Evolutionary conservation across 2,113 vertebrate genomes (phyloP), one percentile per base, ranked within the genome.

Genomic region (Terrapene triunguis): DNA sequence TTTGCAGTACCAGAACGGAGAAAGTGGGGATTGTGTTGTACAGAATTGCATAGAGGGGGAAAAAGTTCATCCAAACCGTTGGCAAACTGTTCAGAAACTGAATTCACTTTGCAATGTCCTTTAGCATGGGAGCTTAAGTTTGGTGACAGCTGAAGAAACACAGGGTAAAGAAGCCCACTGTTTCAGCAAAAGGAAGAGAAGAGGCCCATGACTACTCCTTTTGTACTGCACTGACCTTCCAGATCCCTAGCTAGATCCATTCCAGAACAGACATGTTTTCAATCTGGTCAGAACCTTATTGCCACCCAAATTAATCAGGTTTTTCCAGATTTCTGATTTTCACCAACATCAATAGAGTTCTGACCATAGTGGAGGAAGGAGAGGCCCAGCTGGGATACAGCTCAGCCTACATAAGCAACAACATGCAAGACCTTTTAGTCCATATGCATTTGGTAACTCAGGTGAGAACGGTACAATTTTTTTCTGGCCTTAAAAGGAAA

Each of bases 401-500:
- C 42, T 27, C 42, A 44, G 42, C 22, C 42, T 78, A 44, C 42
- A 44, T 78, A 47, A 78, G 12, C 74, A 47, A 78, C 42, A 47
- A 44, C 5, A 16, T 13, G 12, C 42, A 47, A 3, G 14, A 27
- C 4, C 13, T 27, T 47, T 29, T 47, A 47, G 42, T 78, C 74
- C 25, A 14, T 24, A 47, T 44, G 24, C 42, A 78, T 78, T 74
- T 86, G 21, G 50, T 89, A 80, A 74, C 51, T 91, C 48, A 3
- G 4, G 32, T 84, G 50, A 48, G 82, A 53, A 55, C 48, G 9
- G 44, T 83, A 72, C 50, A 93, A 42, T 93, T 94, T 90, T 85
- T 85, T 89, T 92, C 78, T 94, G 53, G 84, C 85, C 53, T 87
- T 87, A 87, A 55, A 89, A 91, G 89, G 85, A 91, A 95, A 94